Conservation (phyloP, 2,113 vertebrate genomes). For the Perca fluviatilis region DNA sequence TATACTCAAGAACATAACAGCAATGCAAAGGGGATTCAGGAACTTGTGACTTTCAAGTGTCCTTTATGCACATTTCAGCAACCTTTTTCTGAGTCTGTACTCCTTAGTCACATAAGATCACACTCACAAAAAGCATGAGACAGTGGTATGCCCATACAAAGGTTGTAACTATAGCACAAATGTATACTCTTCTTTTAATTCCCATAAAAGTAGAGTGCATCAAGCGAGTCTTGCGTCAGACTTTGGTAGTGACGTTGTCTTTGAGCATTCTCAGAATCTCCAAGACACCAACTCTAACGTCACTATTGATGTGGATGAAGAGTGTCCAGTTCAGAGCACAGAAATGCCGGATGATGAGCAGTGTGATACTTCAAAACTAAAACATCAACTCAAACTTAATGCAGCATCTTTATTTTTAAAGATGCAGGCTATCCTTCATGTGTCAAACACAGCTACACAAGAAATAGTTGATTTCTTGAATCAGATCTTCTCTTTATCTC, state of each 20-base stretch:
- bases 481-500: conserved; percentile 24
- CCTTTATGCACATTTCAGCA: background rate
- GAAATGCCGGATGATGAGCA: conserved; percentile 4
- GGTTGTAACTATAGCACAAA: conserved; percentile 34
- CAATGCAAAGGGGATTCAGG: background rate
- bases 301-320: conserved; percentile 3
- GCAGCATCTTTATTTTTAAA: conserved; percentile 43
- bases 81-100: background rate
- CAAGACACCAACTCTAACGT: background rate
- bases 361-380: conserved; percentile 20
- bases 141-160: conserved; percentile 36
- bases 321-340: conserved; percentile 5
- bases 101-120: background rate
- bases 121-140: conserved; percentile 27
- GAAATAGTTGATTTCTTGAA: conserved; percentile 40
- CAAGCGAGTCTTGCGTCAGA: conserved; percentile 22
- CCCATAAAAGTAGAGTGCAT: conserved; percentile 60
- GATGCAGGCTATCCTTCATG: conserved; percentile 49
- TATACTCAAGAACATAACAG: background rate
- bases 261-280: background rate
- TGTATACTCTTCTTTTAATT: conserved; percentile 52
- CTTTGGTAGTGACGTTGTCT: conserved; percentile 27
- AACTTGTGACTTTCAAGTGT: background rate
- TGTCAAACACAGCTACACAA: conserved; percentile 42
- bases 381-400: conserved; percentile 36